Base-by-base conservation (phyloP, 2,797 vertebrate genomes). In the Sebastes kiyomatsui region DNA sequence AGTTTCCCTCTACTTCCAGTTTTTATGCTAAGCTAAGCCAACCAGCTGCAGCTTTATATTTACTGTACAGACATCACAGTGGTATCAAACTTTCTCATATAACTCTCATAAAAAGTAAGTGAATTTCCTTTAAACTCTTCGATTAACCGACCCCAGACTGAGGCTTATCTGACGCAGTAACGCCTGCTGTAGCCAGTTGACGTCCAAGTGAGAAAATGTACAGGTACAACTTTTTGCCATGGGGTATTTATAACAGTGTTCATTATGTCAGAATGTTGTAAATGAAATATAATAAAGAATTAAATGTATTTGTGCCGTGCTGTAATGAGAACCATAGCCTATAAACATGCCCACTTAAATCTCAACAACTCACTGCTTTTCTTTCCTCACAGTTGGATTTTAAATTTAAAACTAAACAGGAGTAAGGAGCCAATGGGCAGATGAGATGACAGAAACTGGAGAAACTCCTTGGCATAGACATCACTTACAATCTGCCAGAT, bases 401-500 rank as follows among this genome's bases (percentile, higher is more conserved):
- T 62, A 75, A 74, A 85, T 82, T 67, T 77, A 38, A 75, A 75
- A 74, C 66, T 72, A 73, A 88, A 84, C 27, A 49, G 60, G 60
- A 27, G 35, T 27, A 78, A 79, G 7, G 7, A 82, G 87, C 79
- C 83, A 86, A 78, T 81, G 73, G 85, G 86, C 71, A 66, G 81
- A 90, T 86, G 81, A 85, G 74, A 87, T 78, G 80, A 86, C 84
- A 85, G 82, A 86, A 85, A 84, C 84, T 78, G 76, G 76, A 85
- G 78, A 86, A 85, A 88, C 89, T 88, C 80, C 78, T 77, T 87
- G 87, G 88, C 88, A 85, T 56, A 88, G 77, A 87, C 83, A 90
- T 93, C 84, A 88, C 85, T 90, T 86, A 79, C 85, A 93, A 93
- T 94, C 89, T 90, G 84, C 82, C 91, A 89, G 80, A 92, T 93